Evolutionary conservation across 2,888 invertebrate genomes (phyloP).

Genomic region (Brassicogethes aeneus): DNA sequence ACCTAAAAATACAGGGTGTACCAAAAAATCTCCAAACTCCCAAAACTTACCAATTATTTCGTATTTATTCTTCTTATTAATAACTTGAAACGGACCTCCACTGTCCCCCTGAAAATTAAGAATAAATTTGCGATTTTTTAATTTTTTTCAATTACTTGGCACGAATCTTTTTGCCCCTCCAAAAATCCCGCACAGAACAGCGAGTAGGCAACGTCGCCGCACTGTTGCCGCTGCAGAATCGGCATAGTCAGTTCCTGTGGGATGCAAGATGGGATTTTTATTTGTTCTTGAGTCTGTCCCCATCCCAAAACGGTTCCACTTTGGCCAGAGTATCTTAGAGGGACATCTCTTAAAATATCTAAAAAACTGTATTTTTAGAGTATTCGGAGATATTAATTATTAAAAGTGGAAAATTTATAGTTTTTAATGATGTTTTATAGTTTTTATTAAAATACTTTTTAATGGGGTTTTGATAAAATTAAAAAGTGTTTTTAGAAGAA

Average conservation of each 20-base stretch:
- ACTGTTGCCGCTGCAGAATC: slow-evolving; percentile 1
- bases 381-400: too few relatives aligned
- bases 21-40: not conserved
- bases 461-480: too few relatives aligned
- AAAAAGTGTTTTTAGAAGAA: too few relatives aligned
- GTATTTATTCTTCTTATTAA: slow-evolving; percentile 3
- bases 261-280: slow-evolving; percentile 1
- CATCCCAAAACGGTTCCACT: slow-evolving; percentile 4
- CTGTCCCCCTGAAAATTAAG: slow-evolving; percentile 6
- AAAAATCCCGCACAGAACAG: slow-evolving; percentile 7
- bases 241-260: slow-evolving; percentile 8
- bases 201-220: not conserved
- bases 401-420: too few relatives aligned
- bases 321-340: slow-evolving; percentile 3
- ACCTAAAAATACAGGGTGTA: slow-evolving; percentile 4
- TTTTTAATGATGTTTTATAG: too few relatives aligned
- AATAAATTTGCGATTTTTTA: not conserved
- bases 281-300: slow-evolving; percentile 3
- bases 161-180: slow-evolving; percentile 6
- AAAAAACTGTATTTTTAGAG: too few relatives aligned
- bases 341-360: slow-evolving; percentile 2
- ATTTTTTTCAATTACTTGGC: slow-evolving; percentile 3
- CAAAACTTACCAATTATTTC: slow-evolving; percentile 6
- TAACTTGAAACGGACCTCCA: slow-evolving; percentile 6
- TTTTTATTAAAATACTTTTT: too few relatives aligned